Evolutionary conservation across 2,888 invertebrate genomes (phyloP), one percentile per base, ranked within the genome.

Genomic region (Lamellibrachia columna): DNA sequence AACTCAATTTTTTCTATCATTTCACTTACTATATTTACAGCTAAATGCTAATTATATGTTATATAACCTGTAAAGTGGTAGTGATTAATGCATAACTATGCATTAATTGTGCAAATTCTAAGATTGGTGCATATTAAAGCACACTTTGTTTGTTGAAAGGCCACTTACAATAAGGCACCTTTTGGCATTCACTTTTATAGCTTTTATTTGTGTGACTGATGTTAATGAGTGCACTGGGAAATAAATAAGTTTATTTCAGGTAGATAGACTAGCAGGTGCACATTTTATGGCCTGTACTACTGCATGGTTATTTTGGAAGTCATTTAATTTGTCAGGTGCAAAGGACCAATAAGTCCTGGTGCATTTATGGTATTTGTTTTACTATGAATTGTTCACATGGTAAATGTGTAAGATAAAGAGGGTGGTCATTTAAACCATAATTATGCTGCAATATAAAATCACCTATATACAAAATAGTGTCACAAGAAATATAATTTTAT

Each of bases 171-270:
- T 75, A 75, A 75, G 75, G 22, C 75, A 75, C 75, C 75, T 75
- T 55, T 75, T 75, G 75, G 22, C 75, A 75, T 75, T 75, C 75
- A 75, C 22, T n/a, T 75, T 75, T 75, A 75, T 75, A 75, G 75
- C 75, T 75, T 75, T 22, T 75, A 75, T 75, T 15, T 75, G 75
- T 75, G 75, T 22, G 75, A 75, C 75, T 75, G 75, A 75, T n/a
- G 75, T 75, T 75, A 75, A 75, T 75, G 75, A 75, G 75, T 75
- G n/a, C 75, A 75, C 75, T 75, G 15, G 75, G 75, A 75, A 75
- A 75, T 75, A 75, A 75, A 75, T 22, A 15, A 6, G 75, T 55
- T 75, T 75, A 75, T 75, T 75, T 75, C 75, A 75, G 75, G 75
- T 75, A 75, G 75, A 75, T 22, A 75, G 75, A 75, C 75, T 75